Percentiles rank a stretch among this genome's conserved stretches.
Evolutionary conservation across 53 echinoderm and acorn worm species (phyloP).

Genomic region (Antedon mediterranea): DNA sequence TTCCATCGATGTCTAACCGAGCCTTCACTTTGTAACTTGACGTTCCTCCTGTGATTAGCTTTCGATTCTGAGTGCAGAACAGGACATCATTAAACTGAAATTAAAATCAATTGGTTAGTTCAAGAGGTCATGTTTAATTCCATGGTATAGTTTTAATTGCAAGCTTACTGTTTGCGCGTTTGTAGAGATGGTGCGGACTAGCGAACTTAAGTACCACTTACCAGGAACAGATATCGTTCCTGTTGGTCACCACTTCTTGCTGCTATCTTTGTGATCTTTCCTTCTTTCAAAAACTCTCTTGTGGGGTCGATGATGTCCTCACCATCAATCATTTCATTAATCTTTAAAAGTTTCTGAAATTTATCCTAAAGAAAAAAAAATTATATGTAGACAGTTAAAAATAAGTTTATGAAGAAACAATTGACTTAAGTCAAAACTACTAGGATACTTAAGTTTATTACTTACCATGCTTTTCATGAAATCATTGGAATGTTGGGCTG

Average conservation of each 20-base stretch:
- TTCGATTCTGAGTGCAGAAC: conserved; percentile 50
- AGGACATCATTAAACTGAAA: conserved; percentile 87
- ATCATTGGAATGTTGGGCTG: conserved; percentile 92
- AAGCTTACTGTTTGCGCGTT: not conserved
- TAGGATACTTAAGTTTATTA: no score
- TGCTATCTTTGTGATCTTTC: conserved; percentile 60
- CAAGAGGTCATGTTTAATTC: no score
- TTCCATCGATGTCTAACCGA: conserved; percentile 70
- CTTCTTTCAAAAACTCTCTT: conserved; percentile 69
- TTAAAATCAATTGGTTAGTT: not conserved
- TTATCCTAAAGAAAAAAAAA: conserved; percentile 41
- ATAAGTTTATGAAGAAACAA: no score
- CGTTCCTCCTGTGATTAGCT: conserved; percentile 12
- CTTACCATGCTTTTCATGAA: conserved; percentile 84
- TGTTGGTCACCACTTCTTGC: conserved; percentile 50
- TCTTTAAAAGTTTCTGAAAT: conserved; percentile 64
- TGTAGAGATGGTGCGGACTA: not conserved
- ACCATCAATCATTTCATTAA: conserved; percentile 67
- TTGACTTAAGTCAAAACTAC: no score
- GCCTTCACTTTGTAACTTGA: conserved; percentile 62
- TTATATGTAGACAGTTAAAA: no score
- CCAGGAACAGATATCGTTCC: conserved; percentile 85
- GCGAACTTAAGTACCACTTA: conserved; percentile 20
- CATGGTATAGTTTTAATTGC: no score
- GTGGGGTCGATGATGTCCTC: conserved; percentile 67